Evolutionary conservation across 2,888 invertebrate genomes (phyloP).

Genomic region (Neoascia interrupta): DNA sequence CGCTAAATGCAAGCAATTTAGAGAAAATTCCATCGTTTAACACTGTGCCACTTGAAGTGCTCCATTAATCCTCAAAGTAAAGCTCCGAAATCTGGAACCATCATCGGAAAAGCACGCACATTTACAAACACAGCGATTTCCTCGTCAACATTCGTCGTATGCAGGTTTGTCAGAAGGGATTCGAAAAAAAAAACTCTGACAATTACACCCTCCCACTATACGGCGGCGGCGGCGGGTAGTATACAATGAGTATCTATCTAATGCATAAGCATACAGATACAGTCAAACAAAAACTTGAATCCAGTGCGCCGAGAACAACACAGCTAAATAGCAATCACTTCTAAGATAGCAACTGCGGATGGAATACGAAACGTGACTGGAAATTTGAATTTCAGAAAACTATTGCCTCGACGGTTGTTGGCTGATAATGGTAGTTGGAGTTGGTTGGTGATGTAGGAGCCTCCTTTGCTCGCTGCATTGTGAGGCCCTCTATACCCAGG

Average conservation of each 20-base stretch:
- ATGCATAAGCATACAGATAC: no score
- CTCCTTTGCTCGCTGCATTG: slow-evolving; percentile 9
- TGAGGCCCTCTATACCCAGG: neutral
- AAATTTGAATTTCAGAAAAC: slow-evolving; percentile 55
- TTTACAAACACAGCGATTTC: neutral
- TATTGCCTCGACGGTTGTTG: neutral
- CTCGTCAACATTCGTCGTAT: slow-evolving; percentile 2
- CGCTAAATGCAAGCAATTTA: slow-evolving; percentile 60
- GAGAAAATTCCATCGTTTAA: slow-evolving; percentile 58
- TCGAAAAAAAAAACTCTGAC: slow-evolving; percentile 24
- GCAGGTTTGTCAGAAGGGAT: neutral
- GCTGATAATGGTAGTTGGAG: no score
- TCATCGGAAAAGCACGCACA: slow-evolving; percentile 46
- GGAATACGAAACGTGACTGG: slow-evolving; percentile 64
- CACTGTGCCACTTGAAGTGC: slow-evolving; percentile 56
- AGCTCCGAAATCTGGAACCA: slow-evolving; percentile 53
- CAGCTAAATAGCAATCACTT: slow-evolving; percentile 53
- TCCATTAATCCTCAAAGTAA: slow-evolving; percentile 58
- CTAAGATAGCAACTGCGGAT: slow-evolving; percentile 50
- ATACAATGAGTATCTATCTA: neutral
- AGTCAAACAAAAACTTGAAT: slow-evolving; percentile 3
- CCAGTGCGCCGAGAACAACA: slow-evolving; percentile 13
- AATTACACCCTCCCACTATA: no score
- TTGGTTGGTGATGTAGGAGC: neutral
- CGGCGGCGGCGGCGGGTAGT: no score